Evolutionary conservation across 2,797 vertebrate genomes (phyloP).

Genomic region (Buceros bicornis): DNA sequence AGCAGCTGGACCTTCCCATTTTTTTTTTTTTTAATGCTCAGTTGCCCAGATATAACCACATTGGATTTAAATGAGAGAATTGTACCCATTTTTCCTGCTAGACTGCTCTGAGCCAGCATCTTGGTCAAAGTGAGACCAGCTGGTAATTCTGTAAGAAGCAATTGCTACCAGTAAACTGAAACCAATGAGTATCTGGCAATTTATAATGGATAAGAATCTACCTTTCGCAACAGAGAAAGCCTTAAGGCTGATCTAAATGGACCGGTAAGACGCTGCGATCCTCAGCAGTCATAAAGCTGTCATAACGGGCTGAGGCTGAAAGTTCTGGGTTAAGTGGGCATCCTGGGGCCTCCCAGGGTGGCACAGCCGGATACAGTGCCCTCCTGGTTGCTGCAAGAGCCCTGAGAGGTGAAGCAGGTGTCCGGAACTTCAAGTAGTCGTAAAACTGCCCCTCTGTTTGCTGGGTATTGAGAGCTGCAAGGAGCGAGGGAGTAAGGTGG

Average conservation of each 20-base stretch:
- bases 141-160: not conserved
- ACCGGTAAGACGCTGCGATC: not conserved
- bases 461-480: not conserved
- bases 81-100: not conserved
- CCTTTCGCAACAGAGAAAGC: not conserved
- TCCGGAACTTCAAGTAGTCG: not conserved
- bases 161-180: not conserved
- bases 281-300: not conserved
- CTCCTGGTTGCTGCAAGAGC: not conserved
- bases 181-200: not conserved
- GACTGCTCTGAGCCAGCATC: not conserved
- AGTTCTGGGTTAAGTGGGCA: not conserved
- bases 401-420: not conserved
- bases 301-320: not conserved
- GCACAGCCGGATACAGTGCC: not conserved
- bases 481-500: not conserved
- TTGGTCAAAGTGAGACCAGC: not conserved
- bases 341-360: not conserved
- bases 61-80: not conserved
- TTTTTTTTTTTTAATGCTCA: not conserved
- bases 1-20: not conserved
- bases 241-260: not conserved
- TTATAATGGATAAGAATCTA: not conserved
- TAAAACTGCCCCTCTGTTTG: not conserved
- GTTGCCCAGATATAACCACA: not conserved